Conservation (phyloP, 1,140 invertebrate species). For the Sycophaga agraensis region DNA sequence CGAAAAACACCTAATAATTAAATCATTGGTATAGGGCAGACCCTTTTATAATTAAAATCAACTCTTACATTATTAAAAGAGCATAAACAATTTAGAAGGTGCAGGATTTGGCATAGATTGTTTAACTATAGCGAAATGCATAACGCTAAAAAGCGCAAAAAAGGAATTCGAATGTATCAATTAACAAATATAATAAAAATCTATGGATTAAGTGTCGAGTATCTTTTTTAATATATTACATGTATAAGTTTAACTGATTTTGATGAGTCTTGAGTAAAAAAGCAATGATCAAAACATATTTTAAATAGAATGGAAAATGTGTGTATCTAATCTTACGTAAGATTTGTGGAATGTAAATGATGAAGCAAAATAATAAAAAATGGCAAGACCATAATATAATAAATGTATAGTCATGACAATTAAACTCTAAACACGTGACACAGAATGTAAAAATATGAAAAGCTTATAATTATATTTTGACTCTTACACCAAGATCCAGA, state of each 20-base stretch:
- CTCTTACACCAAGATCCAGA: conserved; percentile 60
- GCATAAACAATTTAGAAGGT: background rate
- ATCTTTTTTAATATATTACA: background rate
- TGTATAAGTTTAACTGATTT: background rate
- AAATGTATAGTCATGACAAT: conserved; percentile 32
- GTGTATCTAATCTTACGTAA: conserved; percentile 18
- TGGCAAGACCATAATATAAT: conserved; percentile 10
- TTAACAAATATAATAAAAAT: background rate
- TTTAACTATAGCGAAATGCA: too few species aligned
- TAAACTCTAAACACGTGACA: conserved; percentile 43
- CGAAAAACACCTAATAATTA: too few species aligned
- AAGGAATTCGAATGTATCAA: background rate
- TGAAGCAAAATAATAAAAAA: conserved; percentile 18
- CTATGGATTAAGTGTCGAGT: background rate
- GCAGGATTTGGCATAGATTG: background rate
- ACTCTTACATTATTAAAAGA: too few species aligned
- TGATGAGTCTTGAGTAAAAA: background rate
- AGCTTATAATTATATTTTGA: conserved; percentile 57
- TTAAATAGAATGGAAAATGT: conserved; percentile 17
- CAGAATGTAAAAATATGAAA: conserved; percentile 46
- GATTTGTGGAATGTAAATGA: conserved; percentile 16
- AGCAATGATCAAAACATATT: background rate
- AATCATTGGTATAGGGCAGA: too few species aligned
- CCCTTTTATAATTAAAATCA: too few species aligned
- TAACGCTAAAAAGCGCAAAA: background rate